These are phyloP conservation scores for Nemurella pictetii DNA, from an alignment of 2,888 invertebrate species.

Conservation along the genomic window DNA sequence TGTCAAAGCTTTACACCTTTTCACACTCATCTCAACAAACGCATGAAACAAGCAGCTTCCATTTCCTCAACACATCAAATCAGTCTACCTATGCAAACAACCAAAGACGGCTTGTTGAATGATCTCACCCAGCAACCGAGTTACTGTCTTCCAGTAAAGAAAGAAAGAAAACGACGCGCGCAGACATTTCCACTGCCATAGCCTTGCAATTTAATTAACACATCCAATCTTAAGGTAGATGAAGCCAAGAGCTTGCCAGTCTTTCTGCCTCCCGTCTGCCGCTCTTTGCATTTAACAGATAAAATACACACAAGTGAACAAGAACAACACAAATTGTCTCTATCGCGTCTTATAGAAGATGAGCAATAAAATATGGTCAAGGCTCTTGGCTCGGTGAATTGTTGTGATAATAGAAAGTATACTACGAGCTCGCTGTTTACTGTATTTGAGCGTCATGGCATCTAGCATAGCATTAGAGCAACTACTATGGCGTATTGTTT, in stretches of 20 bases:
- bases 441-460: neutral
- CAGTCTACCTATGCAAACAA: neutral
- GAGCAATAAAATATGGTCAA: neutral
- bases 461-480: neutral
- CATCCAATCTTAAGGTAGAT: neutral
- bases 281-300: neutral
- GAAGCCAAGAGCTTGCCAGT: neutral
- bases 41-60: neutral
- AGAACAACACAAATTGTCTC: neutral
- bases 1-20: no score
- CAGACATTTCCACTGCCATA: neutral
- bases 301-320: neutral
- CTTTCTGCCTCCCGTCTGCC: neutral
- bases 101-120: neutral
- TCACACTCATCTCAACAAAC: neutral
- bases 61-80: neutral
- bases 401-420: neutral
- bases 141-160: neutral
- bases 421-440: neutral
- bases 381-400: neutral
- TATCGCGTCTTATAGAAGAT: neutral
- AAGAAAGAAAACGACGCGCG: neutral
- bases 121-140: neutral
- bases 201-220: slow-evolving; percentile 23
- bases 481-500: neutral